These are phyloP conservation scores for Nomia melanderi DNA, from an alignment of 1,140 invertebrate genomes.

Conservation along the genomic window DNA sequence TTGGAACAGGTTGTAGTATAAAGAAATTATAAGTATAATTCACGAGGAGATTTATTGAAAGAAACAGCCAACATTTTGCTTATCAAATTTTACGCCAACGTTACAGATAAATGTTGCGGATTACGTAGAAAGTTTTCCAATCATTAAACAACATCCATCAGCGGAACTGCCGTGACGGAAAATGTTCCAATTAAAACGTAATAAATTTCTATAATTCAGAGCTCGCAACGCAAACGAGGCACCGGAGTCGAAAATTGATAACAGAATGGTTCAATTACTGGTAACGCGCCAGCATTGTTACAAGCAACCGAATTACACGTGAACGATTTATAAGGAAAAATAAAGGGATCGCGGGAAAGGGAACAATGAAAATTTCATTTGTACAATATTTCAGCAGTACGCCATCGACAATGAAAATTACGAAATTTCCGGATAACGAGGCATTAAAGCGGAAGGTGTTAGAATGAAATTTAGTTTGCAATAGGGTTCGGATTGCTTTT, in stretches of 20 bases:
- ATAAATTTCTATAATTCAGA: constrained; percentile 30
- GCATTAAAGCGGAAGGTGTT: not conserved
- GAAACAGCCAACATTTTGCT: too few species aligned
- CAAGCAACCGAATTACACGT: constrained; percentile 25
- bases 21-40: too few species aligned
- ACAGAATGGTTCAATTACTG: not conserved
- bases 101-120: too few species aligned
- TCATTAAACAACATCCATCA: not conserved
- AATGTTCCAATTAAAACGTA: not conserved
- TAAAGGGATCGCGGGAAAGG: not conserved
- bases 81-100: too few species aligned
- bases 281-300: not conserved
- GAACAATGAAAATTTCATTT: constrained; percentile 28
- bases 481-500: constrained; percentile 28
- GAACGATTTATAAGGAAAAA: not conserved
- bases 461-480: constrained; percentile 3
- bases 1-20: too few species aligned
- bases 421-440: constrained; percentile 29
- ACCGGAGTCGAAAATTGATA: not conserved
- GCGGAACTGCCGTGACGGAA: not conserved
- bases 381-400: constrained; percentile 24
- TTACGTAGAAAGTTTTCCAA: not conserved
- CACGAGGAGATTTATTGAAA: too few species aligned
- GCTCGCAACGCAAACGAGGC: not conserved
- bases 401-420: constrained; percentile 28